phyloP scores from a whole-genome alignment of 2,113 vertebrate genomes.

The Brienomyrus longianalis region DNA sequence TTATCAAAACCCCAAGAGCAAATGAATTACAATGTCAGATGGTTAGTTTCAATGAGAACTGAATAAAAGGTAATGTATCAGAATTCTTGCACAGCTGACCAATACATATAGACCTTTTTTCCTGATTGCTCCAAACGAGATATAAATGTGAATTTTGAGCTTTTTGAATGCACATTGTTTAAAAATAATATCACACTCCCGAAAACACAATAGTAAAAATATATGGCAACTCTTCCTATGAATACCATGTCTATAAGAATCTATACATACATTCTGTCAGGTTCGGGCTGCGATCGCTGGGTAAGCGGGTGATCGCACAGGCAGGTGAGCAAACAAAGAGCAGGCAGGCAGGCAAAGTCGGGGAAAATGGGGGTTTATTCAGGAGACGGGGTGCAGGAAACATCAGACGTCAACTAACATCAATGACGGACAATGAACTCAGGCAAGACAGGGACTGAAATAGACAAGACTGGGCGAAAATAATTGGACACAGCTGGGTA shows the following conservation, averaged over 20 bases:
- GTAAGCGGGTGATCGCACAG: too few relatives aligned
- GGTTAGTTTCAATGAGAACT: slow-evolving; percentile 24
- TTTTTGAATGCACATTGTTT: not conserved
- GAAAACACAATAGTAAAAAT: not conserved
- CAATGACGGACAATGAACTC: too few relatives aligned
- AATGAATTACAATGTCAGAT: slow-evolving; percentile 20
- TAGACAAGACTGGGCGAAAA: too few relatives aligned
- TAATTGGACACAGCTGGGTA: too few relatives aligned
- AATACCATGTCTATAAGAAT: not conserved
- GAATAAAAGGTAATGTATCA: slow-evolving; percentile 23
- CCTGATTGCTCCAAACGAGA: not conserved
- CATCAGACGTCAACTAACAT: too few relatives aligned
- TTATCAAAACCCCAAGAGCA: slow-evolving; percentile 35
- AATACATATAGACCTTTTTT: not conserved
- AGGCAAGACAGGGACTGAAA: too few relatives aligned
- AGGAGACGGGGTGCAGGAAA: too few relatives aligned
- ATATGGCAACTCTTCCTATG: not conserved
- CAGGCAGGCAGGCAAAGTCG: too few relatives aligned
- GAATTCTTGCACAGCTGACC: slow-evolving; percentile 3
- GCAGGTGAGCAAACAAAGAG: too few relatives aligned
- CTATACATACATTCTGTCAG: not conserved
- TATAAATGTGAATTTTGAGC: not conserved
- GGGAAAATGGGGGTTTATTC: too few relatives aligned
- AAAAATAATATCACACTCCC: not conserved
- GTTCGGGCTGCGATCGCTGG: too few relatives aligned